Base-by-base conservation (phyloP, 2,888 invertebrate species). In the Hyppa rectilinea region DNA sequence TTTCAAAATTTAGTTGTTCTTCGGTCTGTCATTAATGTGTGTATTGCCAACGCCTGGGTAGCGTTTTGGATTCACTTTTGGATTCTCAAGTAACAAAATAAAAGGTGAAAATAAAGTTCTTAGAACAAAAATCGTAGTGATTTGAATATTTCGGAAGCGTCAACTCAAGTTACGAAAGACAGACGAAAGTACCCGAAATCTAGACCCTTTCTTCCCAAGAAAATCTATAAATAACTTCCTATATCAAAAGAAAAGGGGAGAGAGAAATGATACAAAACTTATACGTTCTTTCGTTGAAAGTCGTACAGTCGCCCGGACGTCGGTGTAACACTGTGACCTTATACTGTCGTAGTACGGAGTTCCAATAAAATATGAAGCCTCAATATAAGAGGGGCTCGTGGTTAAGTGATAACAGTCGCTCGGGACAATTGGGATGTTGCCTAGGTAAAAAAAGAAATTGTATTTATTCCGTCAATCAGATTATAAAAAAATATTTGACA, bases 201-300 rank as follows among this genome's bases (percentile, higher is more conserved):
- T 38, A 67, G 58, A n/a, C 2, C 50, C 14, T 36, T 23, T 58
- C 29, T 47, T 47, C 23, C 4, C 10, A 45, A 60, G 34, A 55
- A 55, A 55, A 55, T 49, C 34, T 36, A n/a, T 53, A 69, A 56
- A 58, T 64, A 71, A 71, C 59, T 63, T 69, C 36, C 43, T 40
- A 59, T 55, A 62, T 66, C 31, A 64, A 62, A 80, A 59, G 55
- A 59, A 72, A 60, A 23, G 45, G 14, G 49, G 0, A 14, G 20
- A 50, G 20, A 23, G 47, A 49, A 70, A 60, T 60, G 68, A 53
- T 62, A 58, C 7, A 26, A 12, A 67, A 65, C 55, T 74, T 61
- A 47, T 60, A 74, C 70, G 23, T 47, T 53, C 23, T 10, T 66
- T 62, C 31, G 59, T 56, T 53, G 20, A 58, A 56, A 55, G 60